These are phyloP conservation scores for Gonatopus flavifemur DNA, from an alignment of 1,140 invertebrate genomes.

Conservation along the genomic window DNA sequence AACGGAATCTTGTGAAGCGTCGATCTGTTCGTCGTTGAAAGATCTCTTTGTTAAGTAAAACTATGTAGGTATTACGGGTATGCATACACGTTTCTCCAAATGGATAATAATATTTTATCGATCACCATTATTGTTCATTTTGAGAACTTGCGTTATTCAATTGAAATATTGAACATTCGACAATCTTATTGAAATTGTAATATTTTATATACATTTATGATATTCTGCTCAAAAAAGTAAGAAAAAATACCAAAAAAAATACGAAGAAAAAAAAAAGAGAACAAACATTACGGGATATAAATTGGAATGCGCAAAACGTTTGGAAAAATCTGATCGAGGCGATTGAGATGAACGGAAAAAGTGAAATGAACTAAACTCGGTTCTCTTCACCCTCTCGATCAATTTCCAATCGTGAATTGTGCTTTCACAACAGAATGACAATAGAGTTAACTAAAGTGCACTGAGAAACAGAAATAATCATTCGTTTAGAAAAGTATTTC, in stretches of 20 bases:
- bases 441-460: no score
- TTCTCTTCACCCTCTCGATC: no score
- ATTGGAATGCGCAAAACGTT: no score
- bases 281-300: no score
- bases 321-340: no score
- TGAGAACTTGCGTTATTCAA: conserved; percentile 10
- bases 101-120: not conserved
- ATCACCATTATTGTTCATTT: conserved; percentile 1
- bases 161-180: conserved; percentile 7
- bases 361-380: not conserved
- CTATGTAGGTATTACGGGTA: conserved; percentile 15
- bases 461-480: no score
- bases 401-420: no score
- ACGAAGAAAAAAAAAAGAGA: no score
- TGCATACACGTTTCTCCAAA: conserved; percentile 2
- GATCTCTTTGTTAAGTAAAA: conserved; percentile 81
- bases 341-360: not conserved
- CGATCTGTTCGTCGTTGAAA: conserved; percentile 77
- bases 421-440: no score
- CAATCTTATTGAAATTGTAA: not conserved
- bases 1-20: conserved; percentile 70
- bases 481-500: no score
- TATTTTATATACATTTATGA: not conserved
- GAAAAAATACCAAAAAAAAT: not conserved
- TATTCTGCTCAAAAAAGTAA: conserved; percentile 6